These are phyloP conservation scores for Cettia cetti DNA, from an alignment of 2,113 vertebrate species.

Conservation along the genomic window DNA sequence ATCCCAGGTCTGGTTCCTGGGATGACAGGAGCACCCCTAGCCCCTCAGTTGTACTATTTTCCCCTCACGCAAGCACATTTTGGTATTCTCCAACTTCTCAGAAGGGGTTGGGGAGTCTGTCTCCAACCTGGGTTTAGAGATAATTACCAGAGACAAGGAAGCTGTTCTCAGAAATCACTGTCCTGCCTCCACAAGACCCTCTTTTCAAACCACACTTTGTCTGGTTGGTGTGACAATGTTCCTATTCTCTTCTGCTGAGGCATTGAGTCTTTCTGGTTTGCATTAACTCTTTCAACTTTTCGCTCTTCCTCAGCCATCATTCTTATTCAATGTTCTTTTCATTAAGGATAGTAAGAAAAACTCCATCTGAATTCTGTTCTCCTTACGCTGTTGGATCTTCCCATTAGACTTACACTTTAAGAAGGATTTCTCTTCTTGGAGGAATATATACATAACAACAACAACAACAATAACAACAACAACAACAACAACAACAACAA, in stretches of 20 bases:
- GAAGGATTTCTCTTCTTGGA: background rate
- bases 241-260: background rate
- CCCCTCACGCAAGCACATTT: background rate
- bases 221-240: background rate
- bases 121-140: background rate
- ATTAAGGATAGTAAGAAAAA: background rate
- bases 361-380: background rate
- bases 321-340: background rate
- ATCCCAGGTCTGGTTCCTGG: too few species aligned
- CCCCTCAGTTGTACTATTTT: background rate
- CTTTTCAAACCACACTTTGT: background rate
- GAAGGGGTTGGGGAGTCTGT: background rate
- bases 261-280: background rate
- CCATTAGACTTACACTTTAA: background rate
- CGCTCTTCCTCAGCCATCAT: too few species aligned
- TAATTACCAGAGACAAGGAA: background rate
- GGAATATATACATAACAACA: background rate
- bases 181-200: background rate
- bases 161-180: fast-evolving
- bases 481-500: too few species aligned
- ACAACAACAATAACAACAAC: too few species aligned
- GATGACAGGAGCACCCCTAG: too few species aligned
- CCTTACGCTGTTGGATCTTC: background rate
- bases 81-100: background rate
- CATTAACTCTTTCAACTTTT: background rate